Evolutionary conservation across 2,113 vertebrate genomes (phyloP).

Genomic region (Cichladusa arquata): DNA sequence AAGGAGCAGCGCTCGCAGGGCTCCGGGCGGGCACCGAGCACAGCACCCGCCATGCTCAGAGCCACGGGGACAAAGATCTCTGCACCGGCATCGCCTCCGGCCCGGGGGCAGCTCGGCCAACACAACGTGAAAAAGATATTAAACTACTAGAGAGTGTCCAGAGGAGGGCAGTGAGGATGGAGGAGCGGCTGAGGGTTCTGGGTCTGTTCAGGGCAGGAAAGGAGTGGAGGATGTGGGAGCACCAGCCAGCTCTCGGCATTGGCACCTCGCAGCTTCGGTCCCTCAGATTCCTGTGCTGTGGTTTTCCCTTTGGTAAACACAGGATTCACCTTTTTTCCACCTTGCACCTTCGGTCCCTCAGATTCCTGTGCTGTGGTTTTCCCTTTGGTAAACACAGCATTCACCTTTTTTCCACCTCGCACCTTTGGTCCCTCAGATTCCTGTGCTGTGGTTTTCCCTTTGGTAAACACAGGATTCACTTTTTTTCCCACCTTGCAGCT

Average conservation of each 20-base stretch:
- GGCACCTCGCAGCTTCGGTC: background rate
- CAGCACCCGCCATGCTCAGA: background rate
- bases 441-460: too few species aligned
- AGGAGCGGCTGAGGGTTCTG: background rate
- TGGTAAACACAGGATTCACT: too few species aligned
- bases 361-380: too few species aligned
- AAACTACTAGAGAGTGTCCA: background rate
- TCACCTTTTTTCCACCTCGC: background rate
- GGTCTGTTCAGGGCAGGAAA: background rate
- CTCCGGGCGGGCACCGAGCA: accelerated
- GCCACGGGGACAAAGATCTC: background rate
- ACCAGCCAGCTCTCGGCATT: background rate
- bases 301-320: background rate
- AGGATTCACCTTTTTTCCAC: background rate
- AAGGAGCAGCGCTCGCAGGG: too few species aligned
- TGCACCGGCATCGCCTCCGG: background rate
- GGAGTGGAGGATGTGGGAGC: accelerated
- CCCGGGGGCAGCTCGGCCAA: too few species aligned
- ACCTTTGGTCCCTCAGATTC: too few species aligned
- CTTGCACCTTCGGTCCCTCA: too few species aligned
- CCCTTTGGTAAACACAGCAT: background rate
- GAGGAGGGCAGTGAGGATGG: background rate
- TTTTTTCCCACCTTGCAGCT: background rate
- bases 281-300: accelerated
- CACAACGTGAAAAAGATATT: accelerated